Evolutionary conservation across 1,140 invertebrate species (phyloP).

Genomic region (Zaprionus lachaisei): DNA sequence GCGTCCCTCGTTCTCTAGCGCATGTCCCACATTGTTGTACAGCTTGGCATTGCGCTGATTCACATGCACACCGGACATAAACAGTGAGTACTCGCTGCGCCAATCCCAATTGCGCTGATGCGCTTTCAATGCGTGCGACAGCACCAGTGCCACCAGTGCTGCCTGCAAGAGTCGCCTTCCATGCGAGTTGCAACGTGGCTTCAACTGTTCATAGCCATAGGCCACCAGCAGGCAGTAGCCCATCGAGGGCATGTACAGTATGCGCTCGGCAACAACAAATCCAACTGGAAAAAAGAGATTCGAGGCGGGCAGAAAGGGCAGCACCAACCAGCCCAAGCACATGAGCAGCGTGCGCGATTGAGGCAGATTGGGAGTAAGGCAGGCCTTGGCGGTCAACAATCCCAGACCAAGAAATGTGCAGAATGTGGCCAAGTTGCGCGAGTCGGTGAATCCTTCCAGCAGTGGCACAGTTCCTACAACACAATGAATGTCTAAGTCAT

Average conservation of each 20-base stretch:
- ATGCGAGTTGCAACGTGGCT: slow-evolving; percentile 44
- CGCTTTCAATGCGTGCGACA: slow-evolving; percentile 92
- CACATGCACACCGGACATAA: slow-evolving; percentile 95
- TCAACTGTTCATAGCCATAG: slow-evolving; percentile 88
- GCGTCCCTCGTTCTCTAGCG: slow-evolving; percentile 93
- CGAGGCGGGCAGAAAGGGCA: slow-evolving; percentile 97
- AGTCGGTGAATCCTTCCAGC: slow-evolving; percentile 91
- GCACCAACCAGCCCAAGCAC: slow-evolving; percentile 93
- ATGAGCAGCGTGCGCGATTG: slow-evolving; percentile 92
- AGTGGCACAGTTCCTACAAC: slow-evolving; percentile 92
- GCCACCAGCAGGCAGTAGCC: slow-evolving; percentile 97
- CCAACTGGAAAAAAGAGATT: slow-evolving; percentile 99
- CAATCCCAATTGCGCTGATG: slow-evolving; percentile 95
- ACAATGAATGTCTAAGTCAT: not conserved
- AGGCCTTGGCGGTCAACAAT: slow-evolving; percentile 63
- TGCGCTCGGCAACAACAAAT: slow-evolving; percentile 97
- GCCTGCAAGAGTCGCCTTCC: slow-evolving; percentile 84
- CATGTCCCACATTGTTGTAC: slow-evolving; percentile 98
- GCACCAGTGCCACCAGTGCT: slow-evolving; percentile 88
- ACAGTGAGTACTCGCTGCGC: slow-evolving; percentile 96
- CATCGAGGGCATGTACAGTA: slow-evolving; percentile 98
- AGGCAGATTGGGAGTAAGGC: slow-evolving; percentile 55
- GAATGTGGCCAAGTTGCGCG: slow-evolving; percentile 93
- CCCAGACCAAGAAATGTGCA: slow-evolving; percentile 89
- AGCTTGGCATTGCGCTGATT: slow-evolving; percentile 97